Evolutionary conservation across 2,888 invertebrate genomes (phyloP).

Genomic region (Agonopterix alstromeriana): DNA sequence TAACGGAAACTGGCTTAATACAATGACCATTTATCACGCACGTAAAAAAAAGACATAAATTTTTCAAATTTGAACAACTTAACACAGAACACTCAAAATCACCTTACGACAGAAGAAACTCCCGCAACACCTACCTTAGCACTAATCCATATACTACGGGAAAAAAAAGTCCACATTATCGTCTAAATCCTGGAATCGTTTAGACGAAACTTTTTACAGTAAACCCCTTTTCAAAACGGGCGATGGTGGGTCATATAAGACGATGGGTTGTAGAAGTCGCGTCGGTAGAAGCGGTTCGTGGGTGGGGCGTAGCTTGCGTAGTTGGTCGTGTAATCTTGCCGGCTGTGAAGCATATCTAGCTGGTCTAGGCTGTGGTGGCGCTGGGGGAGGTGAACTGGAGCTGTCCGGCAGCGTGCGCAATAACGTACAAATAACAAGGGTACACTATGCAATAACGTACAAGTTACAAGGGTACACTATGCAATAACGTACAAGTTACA

Average conservation of each 20-base stretch:
- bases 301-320: slow-evolving; percentile 43
- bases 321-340: slow-evolving; percentile 51
- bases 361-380: slow-evolving; percentile 70
- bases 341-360: slow-evolving; percentile 62
- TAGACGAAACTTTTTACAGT: slow-evolving; percentile 69
- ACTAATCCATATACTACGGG: slow-evolving; percentile 35
- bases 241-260: slow-evolving; percentile 61
- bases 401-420: slow-evolving; percentile 61
- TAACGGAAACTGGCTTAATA: too few relatives aligned
- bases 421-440: neutral
- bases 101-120: slow-evolving; percentile 14
- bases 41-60: too few relatives aligned
- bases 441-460: too few relatives aligned
- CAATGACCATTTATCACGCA: too few relatives aligned
- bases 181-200: slow-evolving; percentile 63
- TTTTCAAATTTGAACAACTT: too few relatives aligned
- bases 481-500: slow-evolving; percentile 16
- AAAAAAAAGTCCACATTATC: slow-evolving; percentile 39
- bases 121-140: slow-evolving; percentile 34
- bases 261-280: slow-evolving; percentile 58
- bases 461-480: slow-evolving; percentile 49
- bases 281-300: slow-evolving; percentile 44
- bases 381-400: slow-evolving; percentile 39
- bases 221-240: slow-evolving; percentile 73
- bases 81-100: too few relatives aligned